Evolutionary conservation across 2,113 vertebrate genomes (phyloP), one percentile per base, ranked within the genome.

Genomic region (Platichthys stellatus): DNA sequence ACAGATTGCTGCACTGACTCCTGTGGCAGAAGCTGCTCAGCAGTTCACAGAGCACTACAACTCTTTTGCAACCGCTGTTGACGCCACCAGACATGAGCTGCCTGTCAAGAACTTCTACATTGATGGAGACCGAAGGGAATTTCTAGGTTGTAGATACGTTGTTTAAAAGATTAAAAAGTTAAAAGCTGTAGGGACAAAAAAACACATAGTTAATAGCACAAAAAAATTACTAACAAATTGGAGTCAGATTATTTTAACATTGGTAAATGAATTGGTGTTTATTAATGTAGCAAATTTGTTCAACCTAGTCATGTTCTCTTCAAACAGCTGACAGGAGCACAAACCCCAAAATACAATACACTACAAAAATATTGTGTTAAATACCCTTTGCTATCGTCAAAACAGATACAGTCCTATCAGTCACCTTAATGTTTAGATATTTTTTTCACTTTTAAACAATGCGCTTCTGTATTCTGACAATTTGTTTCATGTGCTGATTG

Each of bases 71-170:
- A 78, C 65, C 0, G 93, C 96, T 4, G 67, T 98, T 77, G 96
- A 98, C 81, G 87, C 92, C 51, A 96, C 94, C 0, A 89, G 95
- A 20, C 97, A 98, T 0, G 92, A 96, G 69, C 91, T 99, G 9
- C 95, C 96, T 0, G 74, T 95, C 23, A 95, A 93, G 68, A 93
- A 95, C 13, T 88, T 97, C 80, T 92, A 97, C 84, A 75, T 96
- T 73, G 90, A 91, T 0, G 94, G 91, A 3, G 93, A 95, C 2
- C 68, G 75, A 14, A 73, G 54, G 24, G 78, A 88, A 28, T 96
- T 94, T 72, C 82, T 99, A 76, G 96, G 97, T 98, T 64, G 45
- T 77, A 77, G 2, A 59, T 11, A 38, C 18, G 15, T 21, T 65
- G 0, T 40, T 80, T 67, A 3, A 35, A 70, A 63, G 7, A 58